Evolutionary conservation across 2,888 invertebrate species (phyloP).

Genomic region (Eilema griseolum): DNA sequence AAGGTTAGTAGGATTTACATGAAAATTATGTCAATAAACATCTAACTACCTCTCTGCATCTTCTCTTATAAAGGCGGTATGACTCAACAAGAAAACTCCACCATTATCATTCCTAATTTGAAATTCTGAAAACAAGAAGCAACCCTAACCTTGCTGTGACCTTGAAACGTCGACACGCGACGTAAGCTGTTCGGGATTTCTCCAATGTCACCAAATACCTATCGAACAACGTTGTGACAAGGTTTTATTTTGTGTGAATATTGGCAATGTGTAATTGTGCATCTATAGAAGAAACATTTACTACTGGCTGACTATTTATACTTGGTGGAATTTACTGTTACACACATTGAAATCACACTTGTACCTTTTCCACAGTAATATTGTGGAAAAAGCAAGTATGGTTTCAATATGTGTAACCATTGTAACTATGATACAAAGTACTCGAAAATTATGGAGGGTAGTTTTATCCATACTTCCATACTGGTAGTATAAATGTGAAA

Average conservation of each 20-base stretch:
- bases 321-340: too few relatives aligned
- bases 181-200: conserved; percentile 28
- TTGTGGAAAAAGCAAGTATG: too few relatives aligned
- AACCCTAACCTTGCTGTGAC: conserved; percentile 25
- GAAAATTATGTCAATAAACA: too few relatives aligned
- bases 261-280: background rate
- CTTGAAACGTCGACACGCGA: conserved; percentile 46
- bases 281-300: background rate
- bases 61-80: background rate
- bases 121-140: background rate
- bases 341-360: too few relatives aligned
- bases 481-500: too few relatives aligned
- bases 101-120: conserved; percentile 1
- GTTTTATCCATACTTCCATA: background rate
- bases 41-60: background rate
- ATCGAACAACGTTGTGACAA: conserved; percentile 30
- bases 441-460: too few relatives aligned
- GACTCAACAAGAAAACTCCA: background rate
- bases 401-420: too few relatives aligned
- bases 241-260: conserved; percentile 25
- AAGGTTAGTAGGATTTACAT: too few relatives aligned
- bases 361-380: too few relatives aligned
- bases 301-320: too few relatives aligned
- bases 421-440: too few relatives aligned
- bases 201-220: conserved; percentile 34